Base-by-base conservation (phyloP, 2,888 invertebrate genomes). In the Drosophila borborema region DNA sequence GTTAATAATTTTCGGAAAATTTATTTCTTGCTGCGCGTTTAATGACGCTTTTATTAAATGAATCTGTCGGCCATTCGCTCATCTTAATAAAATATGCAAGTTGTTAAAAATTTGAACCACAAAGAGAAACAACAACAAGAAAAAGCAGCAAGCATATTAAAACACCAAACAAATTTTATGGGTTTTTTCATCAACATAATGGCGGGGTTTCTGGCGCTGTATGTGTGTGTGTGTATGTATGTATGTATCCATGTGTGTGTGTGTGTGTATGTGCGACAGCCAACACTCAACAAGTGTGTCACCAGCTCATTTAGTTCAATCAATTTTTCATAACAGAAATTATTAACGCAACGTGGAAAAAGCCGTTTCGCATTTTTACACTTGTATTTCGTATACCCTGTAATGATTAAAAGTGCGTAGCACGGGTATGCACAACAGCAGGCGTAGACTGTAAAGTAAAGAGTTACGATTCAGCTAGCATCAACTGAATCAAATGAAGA, bases 301-400 rank as follows among this genome's bases (percentile, higher is more conserved):
- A 90, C 81, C 83, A 78, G 79, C 89, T 90, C 89, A 91, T 90
- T 91, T 86, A 90, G 90, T 74, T 90, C 91, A 91, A 90, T 91
- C 90, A 90, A 90, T 89, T 85, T 81, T 81, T 81, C 87, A 86
- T 89, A 89, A 80, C 85, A 82, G 85, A 85, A 90, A 89, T 86
- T 86, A 89, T 86, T 86, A 86, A 86, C 88, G 80, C 88, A 89
- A 82, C 74, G 72, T 77, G 69, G 67, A 77, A 67, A 71, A 80
- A 74, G 60, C 49, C 81, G 53, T 79, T 69, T 65, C 64, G 49
- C 58, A 69, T 72, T 70, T 70, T 88, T 81, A 74, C 85, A 79
- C 87, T 81, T 74, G 31, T 65, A 77, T 53, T 31, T 51, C 20
- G 31, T 36, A 55, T 68, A 56, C 67, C 56, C 69, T 67, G 58